These are phyloP conservation scores for Nomada lathburiana DNA, from an alignment of 2,888 invertebrate species.

Conservation along the genomic window DNA sequence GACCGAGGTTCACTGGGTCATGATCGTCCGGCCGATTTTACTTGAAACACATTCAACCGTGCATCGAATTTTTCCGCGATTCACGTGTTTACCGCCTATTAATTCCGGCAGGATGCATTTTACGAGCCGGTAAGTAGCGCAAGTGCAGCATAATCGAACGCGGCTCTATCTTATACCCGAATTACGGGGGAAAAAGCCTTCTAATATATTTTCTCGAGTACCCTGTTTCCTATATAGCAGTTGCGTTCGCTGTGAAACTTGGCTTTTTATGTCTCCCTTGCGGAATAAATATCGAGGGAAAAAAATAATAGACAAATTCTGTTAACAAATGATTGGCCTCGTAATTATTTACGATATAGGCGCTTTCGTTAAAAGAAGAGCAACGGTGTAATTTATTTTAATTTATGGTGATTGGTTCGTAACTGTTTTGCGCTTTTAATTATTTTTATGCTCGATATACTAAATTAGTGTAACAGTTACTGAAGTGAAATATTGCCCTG, in stretches of 20 bases:
- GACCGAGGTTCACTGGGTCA: constrained; percentile 17
- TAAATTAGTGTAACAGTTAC: too few species aligned
- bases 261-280: background rate
- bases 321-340: background rate
- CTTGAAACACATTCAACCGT: background rate
- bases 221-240: background rate
- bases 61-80: constrained; percentile 30
- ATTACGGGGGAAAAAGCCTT: constrained; percentile 21
- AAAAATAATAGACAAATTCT: background rate
- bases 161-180: constrained; percentile 18
- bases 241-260: too few species aligned
- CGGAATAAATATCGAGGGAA: background rate
- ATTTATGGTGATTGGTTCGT: too few species aligned
- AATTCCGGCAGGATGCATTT: constrained; percentile 49
- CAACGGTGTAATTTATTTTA: too few species aligned
- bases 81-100: constrained; percentile 33
- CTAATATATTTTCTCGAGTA: background rate
- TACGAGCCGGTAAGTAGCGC: constrained; percentile 34
- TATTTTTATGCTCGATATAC: too few species aligned
- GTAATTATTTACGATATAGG: background rate
- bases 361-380: too few species aligned
- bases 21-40: constrained; percentile 10
- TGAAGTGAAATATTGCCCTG: background rate
- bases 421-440: too few species aligned
- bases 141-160: constrained; percentile 31